Evolutionary conservation across 2,797 vertebrate species (phyloP).

Genomic region (Ptychobarbus kaznakovi): DNA sequence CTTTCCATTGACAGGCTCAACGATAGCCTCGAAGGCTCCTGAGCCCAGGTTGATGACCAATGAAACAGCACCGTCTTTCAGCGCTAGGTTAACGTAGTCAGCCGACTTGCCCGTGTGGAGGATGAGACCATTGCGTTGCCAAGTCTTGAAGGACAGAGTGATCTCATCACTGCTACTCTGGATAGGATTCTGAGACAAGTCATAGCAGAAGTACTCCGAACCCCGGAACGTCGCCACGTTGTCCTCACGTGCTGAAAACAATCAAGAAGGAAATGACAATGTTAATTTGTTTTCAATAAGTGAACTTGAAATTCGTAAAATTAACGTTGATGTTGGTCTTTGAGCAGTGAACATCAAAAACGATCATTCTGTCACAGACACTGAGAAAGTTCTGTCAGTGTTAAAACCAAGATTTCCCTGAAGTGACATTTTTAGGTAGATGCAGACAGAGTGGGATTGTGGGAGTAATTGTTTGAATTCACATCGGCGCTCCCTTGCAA

Average conservation of each 20-base stretch:
- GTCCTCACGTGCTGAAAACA: constrained; percentile 87
- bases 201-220: constrained; percentile 97
- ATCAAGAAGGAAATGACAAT: neutral
- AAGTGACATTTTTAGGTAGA: neutral
- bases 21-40: constrained; percentile 97
- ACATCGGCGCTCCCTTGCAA: neutral
- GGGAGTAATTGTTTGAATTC: neutral
- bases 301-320: neutral
- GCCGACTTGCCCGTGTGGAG: constrained; percentile 98
- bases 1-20: constrained; percentile 97
- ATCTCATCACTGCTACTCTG: constrained; percentile 99
- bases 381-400: neutral
- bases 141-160: constrained; percentile 97
- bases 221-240: constrained; percentile 97
- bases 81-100: constrained; percentile 97
- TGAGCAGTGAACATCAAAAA: neutral
- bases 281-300: neutral
- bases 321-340: neutral
- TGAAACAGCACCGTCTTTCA: constrained; percentile 95
- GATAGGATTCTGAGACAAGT: constrained; percentile 98
- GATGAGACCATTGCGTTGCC: constrained; percentile 96
- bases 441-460: neutral
- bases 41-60: constrained; percentile 98
- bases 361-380: neutral
- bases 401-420: neutral